Conservation (phyloP, 2,797 vertebrate genomes). For the Halcyon leucocephala region DNA sequence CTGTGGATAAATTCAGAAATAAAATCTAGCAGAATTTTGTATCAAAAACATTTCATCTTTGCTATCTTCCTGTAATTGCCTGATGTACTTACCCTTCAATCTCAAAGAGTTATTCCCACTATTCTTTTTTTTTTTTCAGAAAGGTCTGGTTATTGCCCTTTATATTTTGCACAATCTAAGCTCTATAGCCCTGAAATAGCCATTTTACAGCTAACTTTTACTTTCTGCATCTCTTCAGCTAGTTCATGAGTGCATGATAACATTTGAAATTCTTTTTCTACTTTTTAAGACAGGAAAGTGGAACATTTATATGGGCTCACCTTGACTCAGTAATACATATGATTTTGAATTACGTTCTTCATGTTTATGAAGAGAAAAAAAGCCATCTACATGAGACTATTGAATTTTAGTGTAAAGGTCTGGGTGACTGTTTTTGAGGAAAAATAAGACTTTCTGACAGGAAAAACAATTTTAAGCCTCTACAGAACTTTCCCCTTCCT, state of each 20-base stretch:
- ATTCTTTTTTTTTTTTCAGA: background rate
- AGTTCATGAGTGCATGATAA: conserved; percentile 2
- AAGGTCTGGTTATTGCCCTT: background rate
- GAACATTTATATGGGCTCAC: background rate
- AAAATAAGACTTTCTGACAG: background rate
- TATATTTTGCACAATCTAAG: background rate
- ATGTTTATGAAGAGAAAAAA: background rate
- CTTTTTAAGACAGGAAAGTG: conserved; percentile 22
- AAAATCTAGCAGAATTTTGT: background rate
- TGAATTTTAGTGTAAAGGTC: background rate
- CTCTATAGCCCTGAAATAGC: background rate
- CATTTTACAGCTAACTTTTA: conserved; percentile 38
- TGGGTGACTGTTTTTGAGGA: background rate
- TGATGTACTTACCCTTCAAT: background rate
- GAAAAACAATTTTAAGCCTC: background rate
- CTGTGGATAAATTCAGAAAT: conserved; percentile 17
- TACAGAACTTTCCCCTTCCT: background rate
- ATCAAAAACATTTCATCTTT: background rate
- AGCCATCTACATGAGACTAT: background rate
- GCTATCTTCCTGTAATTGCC: background rate
- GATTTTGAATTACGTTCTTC: conserved; percentile 1
- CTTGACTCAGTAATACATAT: background rate
- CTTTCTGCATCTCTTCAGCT: conserved; percentile 4
- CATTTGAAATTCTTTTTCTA: background rate
- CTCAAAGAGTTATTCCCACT: background rate